Conservation (phyloP, 2,888 invertebrate species). For the Diarsia dahlii region DNA sequence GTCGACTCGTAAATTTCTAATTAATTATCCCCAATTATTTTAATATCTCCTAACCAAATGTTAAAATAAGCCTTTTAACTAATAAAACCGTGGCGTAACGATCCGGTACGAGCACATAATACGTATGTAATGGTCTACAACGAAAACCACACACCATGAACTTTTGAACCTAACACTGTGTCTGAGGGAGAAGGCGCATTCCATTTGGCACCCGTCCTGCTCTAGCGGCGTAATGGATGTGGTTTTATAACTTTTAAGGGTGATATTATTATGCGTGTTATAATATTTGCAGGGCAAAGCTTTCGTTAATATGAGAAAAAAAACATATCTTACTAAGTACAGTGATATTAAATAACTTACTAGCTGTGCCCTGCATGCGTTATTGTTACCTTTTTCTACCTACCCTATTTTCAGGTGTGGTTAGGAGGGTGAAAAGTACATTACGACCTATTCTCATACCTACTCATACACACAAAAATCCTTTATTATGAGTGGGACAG, state of each 20-base stretch:
- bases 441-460: too few species aligned
- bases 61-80: constrained; percentile 42
- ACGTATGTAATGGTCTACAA: constrained; percentile 51
- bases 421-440: too few species aligned
- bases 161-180: constrained; percentile 45
- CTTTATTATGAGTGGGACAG: too few species aligned
- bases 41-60: constrained; percentile 26
- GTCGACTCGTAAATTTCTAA: background rate
- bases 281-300: background rate
- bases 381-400: too few species aligned
- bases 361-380: too few species aligned
- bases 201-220: constrained; percentile 14
- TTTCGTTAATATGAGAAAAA: too few species aligned
- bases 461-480: too few species aligned
- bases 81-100: constrained; percentile 59
- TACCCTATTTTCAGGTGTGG: too few species aligned
- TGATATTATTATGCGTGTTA: constrained; percentile 5
- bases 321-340: too few species aligned
- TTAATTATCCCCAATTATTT: constrained; percentile 19
- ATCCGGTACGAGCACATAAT: constrained; percentile 54
- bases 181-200: constrained; percentile 18
- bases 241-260: constrained; percentile 30
- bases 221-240: constrained; percentile 29
- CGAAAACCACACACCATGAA: constrained; percentile 62
- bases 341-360: too few species aligned